These are phyloP conservation scores for Felis catus DNA, from an alignment of 2,113 vertebrate genomes.

Conservation along the genomic window F.catus_Fca126_mat1.0 CM031419.1:81536501-81537000, in stretches of 20 bases:
- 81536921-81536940: conserved; percentile 78
- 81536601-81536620: conserved; percentile 19
- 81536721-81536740: neutral
- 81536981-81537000: conserved; percentile 61
- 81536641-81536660: conserved; percentile 1
- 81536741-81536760: neutral
- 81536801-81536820: conserved; percentile 80
- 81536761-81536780: neutral
- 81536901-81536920: conserved; percentile 80
- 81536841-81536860: conserved; percentile 83
- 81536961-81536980: conserved; percentile 70
- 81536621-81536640: neutral
- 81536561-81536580: neutral
- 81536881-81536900: conserved; percentile 82
- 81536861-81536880: conserved; percentile 84
- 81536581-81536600: conserved; percentile 15
- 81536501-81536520: neutral
- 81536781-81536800: conserved; percentile 81
- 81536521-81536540: neutral
- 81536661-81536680: neutral
- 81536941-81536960: conserved; percentile 79
- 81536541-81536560: neutral
- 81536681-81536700: neutral
- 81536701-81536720: neutral
- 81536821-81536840: conserved; percentile 68